These are phyloP conservation scores for Arenicola marina DNA, from an alignment of 2,888 invertebrate species.

Conservation along the genomic window DNA sequence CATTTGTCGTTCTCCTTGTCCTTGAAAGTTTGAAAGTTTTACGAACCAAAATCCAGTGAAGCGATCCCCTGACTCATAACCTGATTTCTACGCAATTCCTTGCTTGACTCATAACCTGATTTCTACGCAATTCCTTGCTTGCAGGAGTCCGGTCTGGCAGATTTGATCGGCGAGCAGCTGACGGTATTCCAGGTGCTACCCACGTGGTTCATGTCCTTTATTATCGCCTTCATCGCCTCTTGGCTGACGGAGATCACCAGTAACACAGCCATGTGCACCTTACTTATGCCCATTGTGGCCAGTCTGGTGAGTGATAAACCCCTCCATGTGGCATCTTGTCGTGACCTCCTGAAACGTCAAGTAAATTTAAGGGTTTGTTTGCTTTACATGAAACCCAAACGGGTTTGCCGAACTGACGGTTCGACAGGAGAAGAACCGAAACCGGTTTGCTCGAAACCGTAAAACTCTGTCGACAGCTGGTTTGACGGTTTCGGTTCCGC, in stretches of 20 bases:
- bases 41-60: too few species aligned
- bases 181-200: slow-evolving; percentile 33
- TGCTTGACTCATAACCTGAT: not conserved
- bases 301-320: slow-evolving; percentile 65
- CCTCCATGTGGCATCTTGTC: too few species aligned
- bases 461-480: too few species aligned
- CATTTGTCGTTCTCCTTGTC: too few species aligned
- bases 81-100: not conserved
- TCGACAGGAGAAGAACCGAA: too few species aligned
- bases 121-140: not conserved
- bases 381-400: too few species aligned
- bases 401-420: too few species aligned
- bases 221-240: slow-evolving; percentile 80
- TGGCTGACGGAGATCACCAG: slow-evolving; percentile 86
- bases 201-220: slow-evolving; percentile 74
- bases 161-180: slow-evolving; percentile 28
- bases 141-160: slow-evolving; percentile 33
- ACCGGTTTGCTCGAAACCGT: too few species aligned
- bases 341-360: too few species aligned
- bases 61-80: not conserved
- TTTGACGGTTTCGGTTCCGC: too few species aligned
- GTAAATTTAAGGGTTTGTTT: too few species aligned
- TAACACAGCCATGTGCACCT: slow-evolving; percentile 86
- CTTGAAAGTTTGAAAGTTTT: too few species aligned
- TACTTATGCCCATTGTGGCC: slow-evolving; percentile 72